Conservation (phyloP, 2,888 invertebrate genomes). For the Omphaloscelis lunosa region DNA sequence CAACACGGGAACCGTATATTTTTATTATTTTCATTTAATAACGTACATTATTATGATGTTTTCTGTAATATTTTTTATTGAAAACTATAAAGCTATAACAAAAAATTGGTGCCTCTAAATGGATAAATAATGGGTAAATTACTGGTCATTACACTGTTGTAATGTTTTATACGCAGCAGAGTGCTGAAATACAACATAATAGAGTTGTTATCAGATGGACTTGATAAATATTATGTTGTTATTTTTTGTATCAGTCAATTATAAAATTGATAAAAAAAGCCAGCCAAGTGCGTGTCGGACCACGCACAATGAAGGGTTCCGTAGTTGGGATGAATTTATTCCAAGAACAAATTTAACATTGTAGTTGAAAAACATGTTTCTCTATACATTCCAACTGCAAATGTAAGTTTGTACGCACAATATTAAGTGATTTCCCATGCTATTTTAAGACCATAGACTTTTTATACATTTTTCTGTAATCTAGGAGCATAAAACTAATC, state of each 20-base stretch:
- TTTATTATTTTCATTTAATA: neutral
- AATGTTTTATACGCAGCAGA: conserved; percentile 20
- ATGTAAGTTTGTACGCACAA: too few species aligned
- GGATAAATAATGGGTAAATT: conserved; percentile 57
- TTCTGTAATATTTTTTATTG: conserved; percentile 8
- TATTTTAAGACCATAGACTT: too few species aligned
- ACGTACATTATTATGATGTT: conserved; percentile 23
- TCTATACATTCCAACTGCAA: too few species aligned
- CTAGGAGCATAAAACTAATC: too few species aligned
- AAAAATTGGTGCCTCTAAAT: conserved; percentile 31
- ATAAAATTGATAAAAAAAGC: too few species aligned
- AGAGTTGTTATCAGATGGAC: conserved; percentile 23
- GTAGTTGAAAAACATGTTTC: too few species aligned
- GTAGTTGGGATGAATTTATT: too few species aligned
- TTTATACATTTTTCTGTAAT: too few species aligned
- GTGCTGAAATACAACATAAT: conserved; percentile 20
- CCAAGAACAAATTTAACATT: too few species aligned
- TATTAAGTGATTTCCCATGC: too few species aligned
- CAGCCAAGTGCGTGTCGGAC: too few species aligned
- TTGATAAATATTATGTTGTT: conserved; percentile 10
- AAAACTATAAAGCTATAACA: conserved; percentile 23
- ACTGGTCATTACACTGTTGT: conserved; percentile 47
- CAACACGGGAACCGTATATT: neutral
- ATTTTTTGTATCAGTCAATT: conserved; percentile 4
- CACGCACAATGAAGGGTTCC: too few species aligned